phyloP scores from a whole-genome alignment of 2,888 invertebrate genomes.

The Leucoma salicis region DNA sequence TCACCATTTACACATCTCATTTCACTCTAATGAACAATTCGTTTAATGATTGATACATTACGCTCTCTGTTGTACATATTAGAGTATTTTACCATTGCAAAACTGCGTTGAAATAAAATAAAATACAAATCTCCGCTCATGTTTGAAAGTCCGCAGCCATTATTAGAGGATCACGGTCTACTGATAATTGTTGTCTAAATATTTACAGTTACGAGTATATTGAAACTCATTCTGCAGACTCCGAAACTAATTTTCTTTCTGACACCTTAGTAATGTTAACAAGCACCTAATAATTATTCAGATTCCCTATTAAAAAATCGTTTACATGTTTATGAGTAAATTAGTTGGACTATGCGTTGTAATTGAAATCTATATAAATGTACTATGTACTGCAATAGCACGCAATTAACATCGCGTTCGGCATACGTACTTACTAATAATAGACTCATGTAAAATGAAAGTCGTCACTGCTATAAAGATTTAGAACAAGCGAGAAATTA shows the following conservation, averaged over 20 bases:
- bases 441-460: background rate
- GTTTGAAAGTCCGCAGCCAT: conserved; percentile 42
- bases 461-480: background rate
- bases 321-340: background rate
- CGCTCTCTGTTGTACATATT: conserved; percentile 14
- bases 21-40: conserved; percentile 18
- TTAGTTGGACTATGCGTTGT: background rate
- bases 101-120: conserved; percentile 33
- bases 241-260: conserved; percentile 45
- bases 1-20: conserved; percentile 39
- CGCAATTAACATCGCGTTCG: background rate
- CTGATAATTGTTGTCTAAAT: conserved; percentile 77
- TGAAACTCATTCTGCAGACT: conserved; percentile 51
- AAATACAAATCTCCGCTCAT: conserved; percentile 6
- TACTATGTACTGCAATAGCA: background rate
- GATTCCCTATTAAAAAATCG: conserved; percentile 4
- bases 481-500: background rate
- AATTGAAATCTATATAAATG: background rate
- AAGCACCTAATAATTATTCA: conserved; percentile 19
- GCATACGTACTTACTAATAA: background rate
- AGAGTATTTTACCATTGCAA: conserved; percentile 9
- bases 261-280: conserved; percentile 24
- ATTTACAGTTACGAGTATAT: conserved; percentile 65
- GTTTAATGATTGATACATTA: conserved; percentile 36
- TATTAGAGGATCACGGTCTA: conserved; percentile 58